Evolutionary conservation across 2,888 invertebrate genomes (phyloP).

Genomic region (Entomobrya proxima): DNA sequence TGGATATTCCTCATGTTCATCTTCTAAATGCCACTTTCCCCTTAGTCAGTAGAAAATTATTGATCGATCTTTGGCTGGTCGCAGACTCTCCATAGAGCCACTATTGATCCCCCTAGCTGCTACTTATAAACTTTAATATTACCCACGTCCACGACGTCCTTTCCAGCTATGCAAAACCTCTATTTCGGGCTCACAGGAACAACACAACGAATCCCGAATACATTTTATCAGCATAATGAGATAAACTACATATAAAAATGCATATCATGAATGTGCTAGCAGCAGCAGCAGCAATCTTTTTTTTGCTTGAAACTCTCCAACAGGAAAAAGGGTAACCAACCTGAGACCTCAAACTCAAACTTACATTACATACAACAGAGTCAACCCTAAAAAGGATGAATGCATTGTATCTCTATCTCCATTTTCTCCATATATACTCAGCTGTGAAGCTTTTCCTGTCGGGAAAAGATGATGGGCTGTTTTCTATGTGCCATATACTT

Average conservation of each 20-base stretch:
- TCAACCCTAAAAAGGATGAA: not conserved
- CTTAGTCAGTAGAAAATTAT: constrained; percentile 40
- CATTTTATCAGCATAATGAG: constrained; percentile 2
- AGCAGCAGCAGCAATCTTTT: not conserved
- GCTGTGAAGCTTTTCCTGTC: constrained; percentile 11
- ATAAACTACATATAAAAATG: not conserved
- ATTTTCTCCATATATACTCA: not conserved
- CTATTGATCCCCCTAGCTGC: constrained; percentile 52
- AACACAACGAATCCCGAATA: too few relatives aligned
- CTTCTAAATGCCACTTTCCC: constrained; percentile 53
- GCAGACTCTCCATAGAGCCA: constrained; percentile 39
- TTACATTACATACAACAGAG: not conserved
- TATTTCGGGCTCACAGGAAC: too few relatives aligned
- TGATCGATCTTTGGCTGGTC: constrained; percentile 55
- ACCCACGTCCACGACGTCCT: too few relatives aligned
- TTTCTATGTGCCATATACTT: not conserved
- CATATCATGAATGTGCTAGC: not conserved
- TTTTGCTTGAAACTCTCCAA: not conserved
- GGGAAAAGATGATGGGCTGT: not conserved
- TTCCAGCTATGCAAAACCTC: too few relatives aligned
- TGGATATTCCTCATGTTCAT: constrained; percentile 31
- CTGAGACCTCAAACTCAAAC: constrained; percentile 8
- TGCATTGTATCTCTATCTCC: not conserved
- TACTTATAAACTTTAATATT: not conserved
- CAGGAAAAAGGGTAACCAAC: constrained; percentile 22